Percentiles rank a stretch among this genome's conserved stretches.
Evolutionary conservation across 2,888 invertebrate species (phyloP).

Genomic region (Saturnia pavonia): DNA sequence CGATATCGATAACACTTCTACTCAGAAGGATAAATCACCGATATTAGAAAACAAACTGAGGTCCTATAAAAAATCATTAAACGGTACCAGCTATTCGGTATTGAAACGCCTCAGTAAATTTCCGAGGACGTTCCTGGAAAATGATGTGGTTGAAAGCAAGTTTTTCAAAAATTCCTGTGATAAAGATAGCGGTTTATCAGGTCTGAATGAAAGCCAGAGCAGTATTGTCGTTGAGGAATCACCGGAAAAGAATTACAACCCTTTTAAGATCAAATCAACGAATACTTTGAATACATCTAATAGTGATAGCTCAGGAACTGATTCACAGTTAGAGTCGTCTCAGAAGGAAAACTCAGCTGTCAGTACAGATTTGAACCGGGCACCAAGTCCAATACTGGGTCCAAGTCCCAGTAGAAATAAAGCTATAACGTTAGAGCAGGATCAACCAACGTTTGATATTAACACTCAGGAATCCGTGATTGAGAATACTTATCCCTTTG

Average conservation of each 20-base stretch:
- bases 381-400: constrained; percentile 56
- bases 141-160: constrained; percentile 81
- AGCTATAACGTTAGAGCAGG: constrained; percentile 34
- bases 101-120: constrained; percentile 78
- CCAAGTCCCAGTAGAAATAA: constrained; percentile 50
- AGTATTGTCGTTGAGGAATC: constrained; percentile 45
- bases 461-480: constrained; percentile 60
- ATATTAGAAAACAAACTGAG: constrained; percentile 69
- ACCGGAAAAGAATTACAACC: constrained; percentile 47
- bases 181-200: constrained; percentile 24
- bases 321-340: constrained; percentile 42
- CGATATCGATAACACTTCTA: constrained; percentile 36
- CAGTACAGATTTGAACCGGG: constrained; percentile 47
- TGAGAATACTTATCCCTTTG: constrained; percentile 67
- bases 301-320: constrained; percentile 40
- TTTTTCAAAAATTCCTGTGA: constrained; percentile 66
- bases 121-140: constrained; percentile 67
- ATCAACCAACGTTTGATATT: constrained; percentile 35
- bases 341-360: constrained; percentile 63
- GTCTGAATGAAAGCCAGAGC: constrained; percentile 23
- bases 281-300: constrained; percentile 25
- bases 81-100: constrained; percentile 51
- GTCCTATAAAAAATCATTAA: constrained; percentile 60
- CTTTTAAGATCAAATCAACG: constrained; percentile 40
- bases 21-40: constrained; percentile 60